Conservation (phyloP, 2,888 invertebrate species). For the Napeogenes sylphis region DNA sequence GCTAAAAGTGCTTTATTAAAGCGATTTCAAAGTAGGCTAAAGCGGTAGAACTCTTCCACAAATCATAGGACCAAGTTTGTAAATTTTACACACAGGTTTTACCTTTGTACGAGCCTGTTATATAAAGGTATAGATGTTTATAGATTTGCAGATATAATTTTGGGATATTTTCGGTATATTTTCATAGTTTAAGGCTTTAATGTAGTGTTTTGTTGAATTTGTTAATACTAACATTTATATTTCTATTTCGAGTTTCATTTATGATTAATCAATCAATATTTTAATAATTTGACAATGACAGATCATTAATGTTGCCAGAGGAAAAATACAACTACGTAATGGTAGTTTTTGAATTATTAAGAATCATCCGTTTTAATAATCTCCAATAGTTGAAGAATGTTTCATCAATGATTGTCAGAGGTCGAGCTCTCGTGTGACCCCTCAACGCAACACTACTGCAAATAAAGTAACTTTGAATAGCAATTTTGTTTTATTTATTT, state of each 20-base stretch:
- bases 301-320: constrained; percentile 18
- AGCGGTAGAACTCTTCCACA: constrained; percentile 18
- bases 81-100: constrained; percentile 28
- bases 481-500: constrained; percentile 31
- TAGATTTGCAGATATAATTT: constrained; percentile 3
- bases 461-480: constrained; percentile 57
- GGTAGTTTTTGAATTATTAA: constrained; percentile 6
- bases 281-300: background rate
- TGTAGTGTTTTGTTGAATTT: constrained; percentile 16
- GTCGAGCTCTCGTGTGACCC: constrained; percentile 17
- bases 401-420: constrained; percentile 13
- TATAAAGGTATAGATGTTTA: background rate
- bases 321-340: constrained; percentile 8
- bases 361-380: background rate
- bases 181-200: constrained; percentile 13
- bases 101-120: constrained; percentile 24
- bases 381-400: constrained; percentile 6
- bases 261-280: constrained; percentile 1
- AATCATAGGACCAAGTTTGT: constrained; percentile 34
- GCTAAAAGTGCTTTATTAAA: background rate
- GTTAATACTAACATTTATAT: constrained; percentile 16
- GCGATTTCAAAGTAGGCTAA: constrained; percentile 4
- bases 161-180: constrained; percentile 1
- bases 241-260: constrained; percentile 12
- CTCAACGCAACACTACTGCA: constrained; percentile 46